Percentiles rank a stretch among this genome's conserved stretches.
Conservation (phyloP, 2,113 vertebrate genomes). For the Alethe castanea region DNA sequence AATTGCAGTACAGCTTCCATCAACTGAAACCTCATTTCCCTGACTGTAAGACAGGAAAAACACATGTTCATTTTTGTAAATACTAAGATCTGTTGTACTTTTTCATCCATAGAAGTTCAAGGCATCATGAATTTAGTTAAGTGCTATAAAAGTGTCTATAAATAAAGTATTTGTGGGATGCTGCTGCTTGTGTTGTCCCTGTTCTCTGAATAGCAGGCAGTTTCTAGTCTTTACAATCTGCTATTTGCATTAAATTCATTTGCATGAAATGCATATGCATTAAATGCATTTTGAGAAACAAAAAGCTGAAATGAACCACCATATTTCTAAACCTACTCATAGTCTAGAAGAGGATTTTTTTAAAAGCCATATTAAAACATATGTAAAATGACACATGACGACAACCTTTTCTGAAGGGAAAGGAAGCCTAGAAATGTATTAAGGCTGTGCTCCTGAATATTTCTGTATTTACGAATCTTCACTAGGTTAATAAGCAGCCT, state of each 20-base stretch:
- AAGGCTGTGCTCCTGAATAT: neutral
- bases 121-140: neutral
- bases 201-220: neutral
- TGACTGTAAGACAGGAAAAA: neutral
- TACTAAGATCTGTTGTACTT: neutral
- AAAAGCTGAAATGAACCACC: neutral
- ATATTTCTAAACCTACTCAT: neutral
- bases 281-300: neutral
- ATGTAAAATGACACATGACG: neutral
- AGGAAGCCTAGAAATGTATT: neutral
- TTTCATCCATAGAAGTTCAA: neutral
- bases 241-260: constrained; percentile 7
- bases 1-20: neutral
- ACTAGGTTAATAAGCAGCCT: neutral
- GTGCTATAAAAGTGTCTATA: neutral
- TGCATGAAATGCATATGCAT: constrained; percentile 17
- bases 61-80: constrained; percentile 7
- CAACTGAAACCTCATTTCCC: neutral
- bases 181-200: constrained; percentile 16
- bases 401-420: neutral
- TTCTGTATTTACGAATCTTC: neutral
- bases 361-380: neutral
- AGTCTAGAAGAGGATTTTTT: neutral
- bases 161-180: constrained; percentile 55
- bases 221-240: constrained; percentile 20